phyloP scores from a whole-genome alignment of 2,797 vertebrate species.

The Coreius guichenoti region DNA sequence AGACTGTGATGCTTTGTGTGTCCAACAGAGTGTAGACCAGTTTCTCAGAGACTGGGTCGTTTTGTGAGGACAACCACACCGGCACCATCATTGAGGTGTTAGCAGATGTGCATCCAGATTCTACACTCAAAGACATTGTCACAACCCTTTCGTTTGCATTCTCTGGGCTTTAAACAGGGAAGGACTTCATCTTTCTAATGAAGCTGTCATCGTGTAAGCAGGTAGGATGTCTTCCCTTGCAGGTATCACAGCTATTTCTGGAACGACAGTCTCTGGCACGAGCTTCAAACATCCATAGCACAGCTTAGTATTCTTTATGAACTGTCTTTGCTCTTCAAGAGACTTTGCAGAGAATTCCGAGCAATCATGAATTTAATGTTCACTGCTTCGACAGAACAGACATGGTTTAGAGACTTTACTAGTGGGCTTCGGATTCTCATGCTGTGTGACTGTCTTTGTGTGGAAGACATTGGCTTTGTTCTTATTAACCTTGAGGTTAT shows the following conservation, averaged over 20 bases:
- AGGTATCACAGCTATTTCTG: background rate
- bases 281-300: background rate
- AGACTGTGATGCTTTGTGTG: background rate
- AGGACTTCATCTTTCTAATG: background rate
- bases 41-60: background rate
- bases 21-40: background rate
- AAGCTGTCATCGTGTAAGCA: background rate
- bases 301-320: background rate
- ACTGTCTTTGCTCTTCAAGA: background rate
- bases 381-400: background rate
- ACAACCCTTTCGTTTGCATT: background rate
- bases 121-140: background rate
- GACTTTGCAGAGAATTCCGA: background rate
- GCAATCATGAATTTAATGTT: background rate
- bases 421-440: background rate
- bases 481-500: background rate
- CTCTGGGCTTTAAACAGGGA: background rate
- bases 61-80: background rate
- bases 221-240: constrained; percentile 1
- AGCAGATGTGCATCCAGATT: background rate
- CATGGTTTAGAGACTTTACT: background rate
- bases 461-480: background rate
- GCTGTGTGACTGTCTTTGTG: background rate
- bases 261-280: background rate
- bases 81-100: background rate